Percentiles rank a stretch among this genome's conserved stretches.
Evolutionary conservation across 2,113 vertebrate genomes (phyloP).

Genomic region (Synodontis membranacea): DNA sequence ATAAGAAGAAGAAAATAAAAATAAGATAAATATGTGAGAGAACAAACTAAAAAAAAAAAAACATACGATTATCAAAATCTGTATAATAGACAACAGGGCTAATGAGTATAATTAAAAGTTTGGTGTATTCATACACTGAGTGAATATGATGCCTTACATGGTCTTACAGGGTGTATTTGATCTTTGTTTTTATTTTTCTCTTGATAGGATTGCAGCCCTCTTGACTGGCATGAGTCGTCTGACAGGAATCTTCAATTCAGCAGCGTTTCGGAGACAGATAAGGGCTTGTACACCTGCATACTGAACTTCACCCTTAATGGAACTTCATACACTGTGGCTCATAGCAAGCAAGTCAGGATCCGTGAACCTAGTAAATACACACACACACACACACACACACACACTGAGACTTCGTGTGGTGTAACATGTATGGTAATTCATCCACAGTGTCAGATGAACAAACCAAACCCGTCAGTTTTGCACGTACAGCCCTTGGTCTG

Average conservation of each 20-base stretch:
- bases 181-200: background rate
- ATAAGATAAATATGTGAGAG: too few species aligned
- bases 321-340: constrained; percentile 53
- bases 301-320: constrained; percentile 55
- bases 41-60: too few species aligned
- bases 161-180: background rate
- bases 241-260: background rate
- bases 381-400: background rate
- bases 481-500: background rate
- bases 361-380: background rate
- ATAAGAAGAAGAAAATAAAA: too few species aligned
- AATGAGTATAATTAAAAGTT: background rate
- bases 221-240: background rate
- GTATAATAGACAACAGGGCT: background rate
- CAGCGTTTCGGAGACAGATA: constrained; percentile 8
- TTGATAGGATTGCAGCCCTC: constrained; percentile 58
- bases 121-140: background rate
- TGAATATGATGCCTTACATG: background rate
- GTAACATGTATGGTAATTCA: background rate
- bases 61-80: too few species aligned
- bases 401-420: background rate
- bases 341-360: constrained; percentile 56
- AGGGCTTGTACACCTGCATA: constrained; percentile 68
- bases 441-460: background rate
- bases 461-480: background rate